Evolutionary conservation across 2,888 invertebrate species (phyloP), one percentile per base, ranked within the genome.

Genomic region (Cerceris rybyensis): DNA sequence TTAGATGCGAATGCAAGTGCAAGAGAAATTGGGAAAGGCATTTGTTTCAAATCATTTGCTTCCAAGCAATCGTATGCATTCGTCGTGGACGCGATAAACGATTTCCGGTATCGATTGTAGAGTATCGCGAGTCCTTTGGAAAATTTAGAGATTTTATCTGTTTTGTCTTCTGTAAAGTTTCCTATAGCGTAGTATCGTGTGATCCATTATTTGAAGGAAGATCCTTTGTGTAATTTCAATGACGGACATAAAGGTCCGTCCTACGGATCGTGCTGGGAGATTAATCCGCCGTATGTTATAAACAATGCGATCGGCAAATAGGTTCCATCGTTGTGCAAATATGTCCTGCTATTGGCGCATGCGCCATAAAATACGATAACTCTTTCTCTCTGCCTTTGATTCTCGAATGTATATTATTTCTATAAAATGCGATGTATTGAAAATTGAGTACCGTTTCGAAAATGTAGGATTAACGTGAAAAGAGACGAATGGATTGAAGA

Each of bases 11-110:
- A 59, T 8, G 7, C 28, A 50, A 43, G 52, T 11, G 39, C 50
- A 61, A 58, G 52, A 50, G 50, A 57, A 68, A 70, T 63, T 59
- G 52, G 41, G 13, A 41, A 13, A 39, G 17, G 0, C 7, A 41
- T 13, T 14, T n/a, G 52, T 28, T 28, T 28, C 28, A 4, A 28
- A 28, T 28, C 28, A 28, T 28, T 28, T 28, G 28, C 17, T 17
- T 14, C n/a, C 28, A 64, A 41, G 71, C 59, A 57, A 13, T 64
- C 43, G 2, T 49, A 1, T 57, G 17, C 8, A 8, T 13, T 55
- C 7, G 2, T 1, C 52, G 13, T 14, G 13, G 8, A 13, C 8
- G 13, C 13, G 8, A 46, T 13, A 13, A 11, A 46, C 13, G 9
- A 46, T 46, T 13, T 11, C 13, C 8, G 0, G 13, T 2, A 13